These are phyloP conservation scores for Epizoanthus illoricatus DNA, from an alignment of 92 coral and sea anemone species.

Conservation along the genomic window DNA sequence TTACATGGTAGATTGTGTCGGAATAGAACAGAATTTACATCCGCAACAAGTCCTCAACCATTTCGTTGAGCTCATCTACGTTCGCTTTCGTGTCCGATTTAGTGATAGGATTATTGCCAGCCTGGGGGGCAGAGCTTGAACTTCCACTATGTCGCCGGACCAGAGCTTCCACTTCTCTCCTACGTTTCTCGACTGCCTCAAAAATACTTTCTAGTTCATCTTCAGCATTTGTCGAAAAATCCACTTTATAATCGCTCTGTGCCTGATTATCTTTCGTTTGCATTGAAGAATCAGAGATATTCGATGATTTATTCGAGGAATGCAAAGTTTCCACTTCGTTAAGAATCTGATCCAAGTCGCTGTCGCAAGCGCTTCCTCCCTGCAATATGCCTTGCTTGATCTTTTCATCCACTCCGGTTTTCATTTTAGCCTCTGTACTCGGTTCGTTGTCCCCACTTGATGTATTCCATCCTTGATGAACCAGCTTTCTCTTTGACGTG, in stretches of 20 bases:
- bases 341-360: conserved; percentile 8
- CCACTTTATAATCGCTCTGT: not conserved
- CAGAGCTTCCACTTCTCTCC: conserved; percentile 1
- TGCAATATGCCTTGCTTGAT: not conserved
- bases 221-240: not conserved
- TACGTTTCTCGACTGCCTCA: conserved; percentile 16
- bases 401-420: not conserved
- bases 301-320: not conserved
- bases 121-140: not conserved
- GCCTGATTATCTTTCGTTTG: not conserved
- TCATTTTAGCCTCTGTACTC: not conserved
- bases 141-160: not conserved
- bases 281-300: not conserved
- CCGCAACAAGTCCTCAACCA: not conserved
- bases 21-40: not conserved
- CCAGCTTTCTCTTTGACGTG: not conserved
- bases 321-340: not conserved
- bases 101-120: not conserved
- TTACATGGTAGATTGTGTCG: too few species aligned
- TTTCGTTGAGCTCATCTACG: not conserved
- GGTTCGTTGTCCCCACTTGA: not conserved
- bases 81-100: not conserved
- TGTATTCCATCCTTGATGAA: not conserved
- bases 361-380: not conserved
- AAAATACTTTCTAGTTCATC: conserved; percentile 27